phyloP scores from a whole-genome alignment of 2,888 invertebrate species.

The Cremastobaeus sp. region DNA sequence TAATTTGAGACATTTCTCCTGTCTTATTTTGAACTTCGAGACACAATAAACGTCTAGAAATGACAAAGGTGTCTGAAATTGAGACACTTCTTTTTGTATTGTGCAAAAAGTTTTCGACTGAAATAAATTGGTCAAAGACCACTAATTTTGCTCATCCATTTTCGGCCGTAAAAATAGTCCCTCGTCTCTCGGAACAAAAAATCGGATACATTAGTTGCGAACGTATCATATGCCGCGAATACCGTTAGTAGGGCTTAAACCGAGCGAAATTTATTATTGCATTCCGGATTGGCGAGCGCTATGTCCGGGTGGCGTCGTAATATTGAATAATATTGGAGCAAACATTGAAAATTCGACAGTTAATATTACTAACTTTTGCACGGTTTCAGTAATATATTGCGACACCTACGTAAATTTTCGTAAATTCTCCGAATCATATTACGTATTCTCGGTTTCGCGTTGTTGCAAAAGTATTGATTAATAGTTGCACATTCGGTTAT shows the following conservation, averaged over 20 bases:
- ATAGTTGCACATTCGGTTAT: constrained; percentile 3
- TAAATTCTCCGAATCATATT: constrained; percentile 18
- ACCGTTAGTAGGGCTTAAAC: constrained; percentile 28
- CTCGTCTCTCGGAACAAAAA: constrained; percentile 8
- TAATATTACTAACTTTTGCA: constrained; percentile 24
- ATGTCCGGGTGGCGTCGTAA: constrained; percentile 20
- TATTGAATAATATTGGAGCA: constrained; percentile 42
- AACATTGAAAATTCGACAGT: constrained; percentile 41
- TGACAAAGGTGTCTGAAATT: too few relatives aligned
- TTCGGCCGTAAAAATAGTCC: constrained; percentile 2
- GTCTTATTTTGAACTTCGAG: too few relatives aligned
- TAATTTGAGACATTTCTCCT: too few relatives aligned
- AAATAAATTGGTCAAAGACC: too few relatives aligned
- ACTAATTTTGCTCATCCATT: too few relatives aligned
- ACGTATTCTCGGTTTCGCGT: constrained; percentile 4
- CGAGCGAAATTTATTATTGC: constrained; percentile 40
- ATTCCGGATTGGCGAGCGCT: constrained; percentile 14
- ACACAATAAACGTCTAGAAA: too few relatives aligned
- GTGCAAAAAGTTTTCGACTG: too few relatives aligned
- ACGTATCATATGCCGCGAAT: constrained; percentile 22
- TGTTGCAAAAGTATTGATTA: constrained; percentile 25
- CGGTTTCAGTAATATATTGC: constrained; percentile 7
- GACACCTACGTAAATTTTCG: constrained; percentile 13
- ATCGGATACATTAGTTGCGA: constrained; percentile 3
- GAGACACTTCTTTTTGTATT: too few relatives aligned